Evolutionary conservation across 2,888 invertebrate species (phyloP).

Genomic region (Tolmerus cingulatus): DNA sequence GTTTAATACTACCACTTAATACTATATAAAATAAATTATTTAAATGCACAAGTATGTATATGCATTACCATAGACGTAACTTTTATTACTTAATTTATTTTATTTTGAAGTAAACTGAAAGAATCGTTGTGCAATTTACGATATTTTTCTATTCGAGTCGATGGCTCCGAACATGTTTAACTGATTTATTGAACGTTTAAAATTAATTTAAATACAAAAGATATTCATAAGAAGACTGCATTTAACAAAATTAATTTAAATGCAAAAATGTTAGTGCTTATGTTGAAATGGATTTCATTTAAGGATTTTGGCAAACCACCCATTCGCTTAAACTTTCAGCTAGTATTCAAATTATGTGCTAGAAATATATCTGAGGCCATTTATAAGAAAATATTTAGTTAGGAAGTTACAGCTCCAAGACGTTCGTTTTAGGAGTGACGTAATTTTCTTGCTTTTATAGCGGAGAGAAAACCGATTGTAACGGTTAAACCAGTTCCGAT

Average conservation of each 20-base stretch:
- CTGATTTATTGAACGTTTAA: not conserved
- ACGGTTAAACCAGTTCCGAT: conserved; percentile 31
- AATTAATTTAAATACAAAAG: too few species aligned
- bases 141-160: not conserved
- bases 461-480: conserved; percentile 21
- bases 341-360: not conserved
- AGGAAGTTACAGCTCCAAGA: not conserved
- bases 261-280: too few species aligned
- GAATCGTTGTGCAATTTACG: not conserved
- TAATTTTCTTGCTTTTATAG: conserved; percentile 1
- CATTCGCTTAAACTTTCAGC: not conserved
- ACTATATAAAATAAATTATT: too few species aligned
- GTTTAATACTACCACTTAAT: too few species aligned
- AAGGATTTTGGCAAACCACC: not conserved
- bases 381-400: not conserved
- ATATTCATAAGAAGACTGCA: too few species aligned
- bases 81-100: too few species aligned
- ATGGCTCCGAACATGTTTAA: too few species aligned
- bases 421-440: conserved; percentile 7
- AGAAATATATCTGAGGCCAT: not conserved
- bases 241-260: too few species aligned
- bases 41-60: too few species aligned
- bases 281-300: not conserved
- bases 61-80: too few species aligned
- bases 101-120: too few species aligned